Percentiles rank a stretch among this genome's conserved stretches.
phyloP scores from a whole-genome alignment of 2,113 vertebrate species.

The Girardinichthys multiradiatus region DNA sequence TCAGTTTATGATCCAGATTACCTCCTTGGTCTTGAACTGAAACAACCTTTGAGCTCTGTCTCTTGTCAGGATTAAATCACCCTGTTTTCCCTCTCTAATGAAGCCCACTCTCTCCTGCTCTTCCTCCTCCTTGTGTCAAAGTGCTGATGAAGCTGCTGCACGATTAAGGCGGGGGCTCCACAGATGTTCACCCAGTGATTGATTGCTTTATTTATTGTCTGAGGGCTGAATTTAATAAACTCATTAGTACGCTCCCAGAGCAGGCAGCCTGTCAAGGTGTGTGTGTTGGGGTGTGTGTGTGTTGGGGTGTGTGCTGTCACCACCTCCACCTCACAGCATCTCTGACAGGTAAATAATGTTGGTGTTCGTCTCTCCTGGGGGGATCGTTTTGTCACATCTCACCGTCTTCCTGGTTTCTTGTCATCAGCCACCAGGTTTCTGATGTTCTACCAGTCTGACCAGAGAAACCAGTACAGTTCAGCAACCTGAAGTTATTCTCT shows the following conservation, averaged over 20 bases:
- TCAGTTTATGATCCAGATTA: no score
- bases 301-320: slow-evolving; percentile 13
- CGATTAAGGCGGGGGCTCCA: slow-evolving; percentile 41
- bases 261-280: slow-evolving; percentile 3
- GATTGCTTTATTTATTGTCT: slow-evolving; percentile 73
- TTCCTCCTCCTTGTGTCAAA: slow-evolving; percentile 14
- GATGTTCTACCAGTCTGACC: no score
- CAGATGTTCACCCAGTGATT: slow-evolving; percentile 64
- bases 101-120: neutral
- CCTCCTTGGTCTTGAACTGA: no score
- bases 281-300: slow-evolving; percentile 22
- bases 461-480: no score
- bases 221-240: slow-evolving; percentile 67
- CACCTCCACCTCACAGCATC: slow-evolving; percentile 5
- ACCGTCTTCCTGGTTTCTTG: slow-evolving; percentile 5
- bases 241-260: slow-evolving; percentile 61
- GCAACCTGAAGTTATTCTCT: no score
- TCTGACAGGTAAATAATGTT: slow-evolving; percentile 22
- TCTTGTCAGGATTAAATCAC: no score
- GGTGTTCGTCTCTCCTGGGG: slow-evolving; percentile 13
- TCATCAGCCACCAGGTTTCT: no score
- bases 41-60: no score
- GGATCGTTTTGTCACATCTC: neutral
- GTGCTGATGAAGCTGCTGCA: slow-evolving; percentile 54
- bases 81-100: neutral